Percentiles rank a stretch among this genome's conserved stretches.
Evolutionary conservation across 2,797 vertebrate species (phyloP).

Genomic region (Epinephelus awoara): DNA sequence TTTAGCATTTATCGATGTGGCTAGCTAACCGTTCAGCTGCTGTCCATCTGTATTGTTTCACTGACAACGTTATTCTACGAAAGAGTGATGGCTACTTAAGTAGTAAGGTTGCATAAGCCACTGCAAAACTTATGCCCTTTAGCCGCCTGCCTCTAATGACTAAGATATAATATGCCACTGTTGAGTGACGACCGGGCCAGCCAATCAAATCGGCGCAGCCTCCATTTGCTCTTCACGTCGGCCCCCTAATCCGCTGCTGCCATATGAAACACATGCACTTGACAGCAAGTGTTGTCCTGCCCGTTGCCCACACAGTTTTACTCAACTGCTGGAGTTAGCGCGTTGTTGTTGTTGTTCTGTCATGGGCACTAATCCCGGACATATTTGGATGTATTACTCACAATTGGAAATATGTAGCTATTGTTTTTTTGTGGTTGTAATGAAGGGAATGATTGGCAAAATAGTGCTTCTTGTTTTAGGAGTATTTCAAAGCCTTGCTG

Average conservation of each 20-base stretch:
- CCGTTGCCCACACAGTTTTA: background rate
- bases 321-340: constrained; percentile 3
- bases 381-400: background rate
- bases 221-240: constrained; percentile 82
- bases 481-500: background rate
- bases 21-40: constrained; percentile 19
- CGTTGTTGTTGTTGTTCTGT: constrained; percentile 15
- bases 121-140: constrained; percentile 66
- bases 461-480: background rate
- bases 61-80: background rate
- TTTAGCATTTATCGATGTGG: constrained; percentile 54
- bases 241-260: constrained; percentile 63
- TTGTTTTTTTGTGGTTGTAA: background rate
- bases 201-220: constrained; percentile 76
- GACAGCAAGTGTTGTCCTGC: constrained; percentile 54
- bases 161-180: constrained; percentile 48
- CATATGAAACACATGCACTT: constrained; percentile 65
- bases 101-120: background rate
- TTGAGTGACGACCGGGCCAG: constrained; percentile 70
- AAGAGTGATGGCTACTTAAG: background rate
- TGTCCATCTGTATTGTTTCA: background rate
- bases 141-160: constrained; percentile 63
- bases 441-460: background rate
- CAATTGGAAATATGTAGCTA: background rate
- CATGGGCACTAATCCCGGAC: background rate